phyloP scores from a whole-genome alignment of 2,797 vertebrate genomes.

The Orientallactaga sibirica region DNA sequence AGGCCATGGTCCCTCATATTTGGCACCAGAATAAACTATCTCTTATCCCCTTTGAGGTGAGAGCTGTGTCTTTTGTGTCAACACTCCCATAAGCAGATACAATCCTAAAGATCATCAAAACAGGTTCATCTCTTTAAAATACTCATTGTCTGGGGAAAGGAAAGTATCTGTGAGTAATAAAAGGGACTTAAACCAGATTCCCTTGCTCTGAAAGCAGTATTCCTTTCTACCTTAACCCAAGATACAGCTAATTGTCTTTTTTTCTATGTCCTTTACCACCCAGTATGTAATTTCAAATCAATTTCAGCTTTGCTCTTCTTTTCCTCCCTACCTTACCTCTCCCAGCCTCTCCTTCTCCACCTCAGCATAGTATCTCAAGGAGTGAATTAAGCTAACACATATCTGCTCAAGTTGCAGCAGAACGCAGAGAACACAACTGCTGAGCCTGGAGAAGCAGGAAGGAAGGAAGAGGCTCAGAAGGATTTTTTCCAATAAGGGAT shows the following conservation, averaged over 20 bases:
- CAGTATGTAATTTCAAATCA: neutral
- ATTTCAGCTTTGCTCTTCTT: neutral
- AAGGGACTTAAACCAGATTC: neutral
- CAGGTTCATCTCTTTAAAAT: conserved; percentile 13
- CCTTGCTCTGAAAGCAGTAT: neutral
- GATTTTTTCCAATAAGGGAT: neutral
- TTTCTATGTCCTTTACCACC: neutral
- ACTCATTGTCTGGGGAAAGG: neutral
- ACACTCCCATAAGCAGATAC: no score
- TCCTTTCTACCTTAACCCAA: neutral
- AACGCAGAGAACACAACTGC: neutral
- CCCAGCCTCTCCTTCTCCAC: no score
- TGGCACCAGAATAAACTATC: no score
- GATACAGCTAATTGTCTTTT: neutral
- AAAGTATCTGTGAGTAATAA: neutral
- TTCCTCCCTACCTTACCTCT: neutral
- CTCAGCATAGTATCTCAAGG: neutral
- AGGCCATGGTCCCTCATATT: no score
- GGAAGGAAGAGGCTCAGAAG: neutral
- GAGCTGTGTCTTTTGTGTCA: no score
- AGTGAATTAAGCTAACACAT: neutral
- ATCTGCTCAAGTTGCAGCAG: neutral
- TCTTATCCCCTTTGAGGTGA: no score
- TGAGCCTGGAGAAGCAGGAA: neutral
- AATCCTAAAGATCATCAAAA: neutral